Conservation (phyloP, 2,113 vertebrate species). For the Lycaon pictus region DNA sequence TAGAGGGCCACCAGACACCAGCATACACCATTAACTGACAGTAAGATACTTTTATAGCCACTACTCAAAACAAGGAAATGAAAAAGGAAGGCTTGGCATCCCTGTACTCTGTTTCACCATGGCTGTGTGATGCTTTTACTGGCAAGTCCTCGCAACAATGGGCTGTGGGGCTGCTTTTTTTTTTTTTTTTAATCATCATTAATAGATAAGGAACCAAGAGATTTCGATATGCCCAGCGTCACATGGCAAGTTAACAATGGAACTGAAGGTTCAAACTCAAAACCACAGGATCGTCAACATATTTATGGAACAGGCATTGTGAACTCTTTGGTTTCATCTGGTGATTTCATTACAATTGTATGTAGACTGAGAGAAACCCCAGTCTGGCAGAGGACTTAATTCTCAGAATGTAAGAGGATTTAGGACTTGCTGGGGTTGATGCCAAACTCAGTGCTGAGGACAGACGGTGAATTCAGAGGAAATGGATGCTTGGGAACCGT, state of each 20-base stretch:
- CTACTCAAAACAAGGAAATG: not conserved
- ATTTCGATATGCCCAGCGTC: constrained; percentile 6
- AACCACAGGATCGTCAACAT: not conserved
- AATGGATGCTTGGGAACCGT: not conserved
- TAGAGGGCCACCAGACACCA: not conserved
- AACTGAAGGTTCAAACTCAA: constrained; percentile 46
- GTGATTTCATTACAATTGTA: constrained; percentile 64
- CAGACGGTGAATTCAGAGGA: constrained; percentile 14
- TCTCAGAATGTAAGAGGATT: constrained; percentile 44
- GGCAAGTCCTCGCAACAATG: not conserved
- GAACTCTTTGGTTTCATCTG: constrained; percentile 37
- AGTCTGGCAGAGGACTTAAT: constrained; percentile 66
- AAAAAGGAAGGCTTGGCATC: not conserved
- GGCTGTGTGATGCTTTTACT: not conserved
- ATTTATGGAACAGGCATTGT: not conserved
- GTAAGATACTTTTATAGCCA: not conserved
- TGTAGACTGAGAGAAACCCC: constrained; percentile 49
- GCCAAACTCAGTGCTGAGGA: not conserved
- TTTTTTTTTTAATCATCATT: not conserved
- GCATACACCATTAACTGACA: not conserved
- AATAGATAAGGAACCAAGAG: constrained; percentile 18
- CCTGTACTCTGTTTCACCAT: not conserved
- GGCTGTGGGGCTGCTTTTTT: not conserved
- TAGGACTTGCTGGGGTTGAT: constrained; percentile 22
- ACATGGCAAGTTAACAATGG: constrained; percentile 1